Evolutionary conservation across 1,140 invertebrate genomes (phyloP).

Genomic region (Heliothis subflexa): DNA sequence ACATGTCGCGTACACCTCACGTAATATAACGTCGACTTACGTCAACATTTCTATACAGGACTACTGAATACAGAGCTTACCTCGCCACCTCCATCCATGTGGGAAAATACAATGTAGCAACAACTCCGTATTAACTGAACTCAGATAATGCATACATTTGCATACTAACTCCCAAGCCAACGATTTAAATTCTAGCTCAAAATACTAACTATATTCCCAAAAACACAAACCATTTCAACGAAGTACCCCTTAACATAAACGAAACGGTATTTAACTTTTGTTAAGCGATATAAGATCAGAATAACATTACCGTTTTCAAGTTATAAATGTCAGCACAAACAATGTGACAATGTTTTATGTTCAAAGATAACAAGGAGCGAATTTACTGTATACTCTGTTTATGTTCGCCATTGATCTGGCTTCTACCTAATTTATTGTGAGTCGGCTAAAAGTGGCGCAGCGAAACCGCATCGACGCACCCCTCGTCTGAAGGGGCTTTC

Average conservation of each 20-base stretch:
- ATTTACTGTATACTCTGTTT: conserved; percentile 34
- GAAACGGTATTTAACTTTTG: conserved; percentile 28
- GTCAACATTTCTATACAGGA: conserved; percentile 3
- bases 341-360: conserved; percentile 46
- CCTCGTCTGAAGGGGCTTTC: conserved; percentile 39
- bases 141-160: conserved; percentile 32
- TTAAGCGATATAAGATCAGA: conserved; percentile 40
- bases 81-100: neutral
- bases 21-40: conserved; percentile 20
- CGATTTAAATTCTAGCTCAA: conserved; percentile 10
- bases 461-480: conserved; percentile 33
- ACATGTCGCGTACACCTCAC: conserved; percentile 6
- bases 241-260: neutral
- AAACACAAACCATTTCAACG: neutral
- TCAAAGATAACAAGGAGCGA: conserved; percentile 38
- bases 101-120: conserved; percentile 4
- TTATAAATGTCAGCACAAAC: conserved; percentile 41
- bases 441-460: conserved; percentile 37
- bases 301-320: conserved; percentile 30
- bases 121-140: conserved; percentile 3
- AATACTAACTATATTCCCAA: conserved; percentile 16
- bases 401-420: conserved; percentile 34
- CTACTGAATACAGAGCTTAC: neutral
- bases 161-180: neutral
- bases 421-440: conserved; percentile 36